These are phyloP conservation scores for Sipha maydis DNA, from an alignment of 2,888 invertebrate genomes.

Conservation along the genomic window DNA sequence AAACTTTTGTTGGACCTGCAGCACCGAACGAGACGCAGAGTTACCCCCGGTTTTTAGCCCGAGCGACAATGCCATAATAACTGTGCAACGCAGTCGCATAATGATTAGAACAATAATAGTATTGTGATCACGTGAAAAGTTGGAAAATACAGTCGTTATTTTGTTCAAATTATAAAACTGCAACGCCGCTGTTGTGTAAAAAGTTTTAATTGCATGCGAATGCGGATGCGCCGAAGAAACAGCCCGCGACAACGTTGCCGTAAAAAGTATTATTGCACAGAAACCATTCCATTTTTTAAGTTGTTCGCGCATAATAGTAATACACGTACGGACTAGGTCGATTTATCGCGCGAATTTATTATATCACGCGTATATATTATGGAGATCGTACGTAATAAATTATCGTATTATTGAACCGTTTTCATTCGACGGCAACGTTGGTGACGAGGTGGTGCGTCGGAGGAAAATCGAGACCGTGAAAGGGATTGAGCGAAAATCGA, in stretches of 20 bases:
- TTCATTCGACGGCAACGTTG: not conserved
- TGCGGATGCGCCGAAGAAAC: not conserved
- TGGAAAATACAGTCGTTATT: no score
- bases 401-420: not conserved
- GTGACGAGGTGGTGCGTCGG: not conserved
- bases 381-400: not conserved
- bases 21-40: no score
- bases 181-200: not conserved
- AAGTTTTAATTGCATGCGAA: not conserved
- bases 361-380: not conserved
- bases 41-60: not conserved
- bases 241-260: not conserved
- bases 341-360: no score
- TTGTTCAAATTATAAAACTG: no score
- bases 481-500: not conserved
- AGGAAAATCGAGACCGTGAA: not conserved
- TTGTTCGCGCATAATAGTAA: not conserved
- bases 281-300: not conserved
- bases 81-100: not conserved
- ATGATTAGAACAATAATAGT: no score
- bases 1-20: no score
- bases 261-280: not conserved
- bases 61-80: not conserved
- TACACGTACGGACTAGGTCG: no score
- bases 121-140: no score